phyloP scores from a whole-genome alignment of 2,888 invertebrate species.

The Drosophila mimetica region DNA sequence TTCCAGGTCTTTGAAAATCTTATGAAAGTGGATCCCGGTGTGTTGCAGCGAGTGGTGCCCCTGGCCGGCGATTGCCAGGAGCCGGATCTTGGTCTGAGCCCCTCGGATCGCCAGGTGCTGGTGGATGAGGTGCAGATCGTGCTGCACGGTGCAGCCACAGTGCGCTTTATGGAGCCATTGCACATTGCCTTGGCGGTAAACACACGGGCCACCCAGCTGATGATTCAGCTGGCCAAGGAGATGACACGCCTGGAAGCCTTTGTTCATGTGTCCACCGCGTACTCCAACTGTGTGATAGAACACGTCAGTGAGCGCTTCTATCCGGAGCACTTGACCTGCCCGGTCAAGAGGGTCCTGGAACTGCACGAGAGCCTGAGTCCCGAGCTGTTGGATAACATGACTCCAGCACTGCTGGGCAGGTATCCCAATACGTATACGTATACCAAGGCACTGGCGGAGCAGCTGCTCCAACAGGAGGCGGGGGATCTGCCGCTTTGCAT shows the following conservation, averaged over 20 bases:
- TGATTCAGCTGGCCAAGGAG: constrained; percentile 87
- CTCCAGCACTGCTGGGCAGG: constrained; percentile 68
- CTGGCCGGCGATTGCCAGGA: constrained; percentile 83
- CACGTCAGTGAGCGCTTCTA: constrained; percentile 84
- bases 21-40: constrained; percentile 67
- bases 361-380: constrained; percentile 80
- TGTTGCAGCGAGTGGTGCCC: constrained; percentile 76
- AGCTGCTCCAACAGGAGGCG: constrained; percentile 86
- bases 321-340: constrained; percentile 76
- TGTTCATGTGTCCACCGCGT: constrained; percentile 89
- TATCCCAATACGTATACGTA: constrained; percentile 90
- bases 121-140: constrained; percentile 85
- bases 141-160: constrained; percentile 96
- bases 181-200: constrained; percentile 89
- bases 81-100: constrained; percentile 82
- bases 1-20: constrained; percentile 38
- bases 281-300: constrained; percentile 86
- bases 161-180: constrained; percentile 90
- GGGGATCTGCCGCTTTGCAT: constrained; percentile 87
- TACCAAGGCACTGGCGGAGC: constrained; percentile 90
- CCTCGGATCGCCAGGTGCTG: constrained; percentile 77
- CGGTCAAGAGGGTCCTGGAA: constrained; percentile 80
- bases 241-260: constrained; percentile 85
- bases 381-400: constrained; percentile 80
- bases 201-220: constrained; percentile 87